A percentile compares a stretch with the other conserved stretches of the same genome.
These are phyloP conservation scores for Dasyornis broadbenti DNA, from an alignment of 2,113 vertebrate species.

Conservation along the genomic window DNA sequence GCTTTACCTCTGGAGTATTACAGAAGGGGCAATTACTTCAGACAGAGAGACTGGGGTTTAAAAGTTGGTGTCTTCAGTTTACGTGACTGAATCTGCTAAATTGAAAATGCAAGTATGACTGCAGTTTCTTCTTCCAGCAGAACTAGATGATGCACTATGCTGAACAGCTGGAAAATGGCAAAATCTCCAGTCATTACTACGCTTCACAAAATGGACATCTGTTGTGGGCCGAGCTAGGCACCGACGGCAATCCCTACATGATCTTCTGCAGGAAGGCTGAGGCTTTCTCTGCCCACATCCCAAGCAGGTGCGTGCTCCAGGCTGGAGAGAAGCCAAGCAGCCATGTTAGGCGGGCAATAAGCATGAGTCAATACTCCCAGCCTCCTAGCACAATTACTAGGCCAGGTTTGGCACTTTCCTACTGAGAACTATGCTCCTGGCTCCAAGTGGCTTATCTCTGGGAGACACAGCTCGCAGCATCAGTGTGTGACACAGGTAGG, in stretches of 20 bases:
- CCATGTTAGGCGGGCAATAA: neutral
- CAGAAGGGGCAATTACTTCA: neutral
- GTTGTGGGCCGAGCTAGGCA: accelerated
- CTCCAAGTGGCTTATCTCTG: neutral
- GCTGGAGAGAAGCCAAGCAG: neutral
- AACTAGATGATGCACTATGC: neutral
- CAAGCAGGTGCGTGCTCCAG: neutral
- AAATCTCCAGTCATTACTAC: accelerated
- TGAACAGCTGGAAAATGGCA: neutral
- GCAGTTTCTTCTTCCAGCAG: neutral
- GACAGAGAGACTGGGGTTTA: neutral
- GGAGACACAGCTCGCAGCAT: neutral
- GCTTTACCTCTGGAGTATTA: neutral
- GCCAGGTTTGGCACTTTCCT: neutral
- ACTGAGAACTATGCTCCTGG: neutral
- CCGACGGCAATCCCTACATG: neutral
- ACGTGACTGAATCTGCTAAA: neutral
- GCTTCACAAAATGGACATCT: neutral
- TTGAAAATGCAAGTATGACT: neutral
- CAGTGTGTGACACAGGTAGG: accelerated
- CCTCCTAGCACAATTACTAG: neutral
- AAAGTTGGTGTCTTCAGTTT: neutral
- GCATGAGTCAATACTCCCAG: neutral
- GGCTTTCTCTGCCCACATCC: neutral
- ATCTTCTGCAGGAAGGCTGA: neutral